Evolutionary conservation across 2,113 vertebrate species (phyloP).

Genomic region (Pseudopipra pipra): DNA sequence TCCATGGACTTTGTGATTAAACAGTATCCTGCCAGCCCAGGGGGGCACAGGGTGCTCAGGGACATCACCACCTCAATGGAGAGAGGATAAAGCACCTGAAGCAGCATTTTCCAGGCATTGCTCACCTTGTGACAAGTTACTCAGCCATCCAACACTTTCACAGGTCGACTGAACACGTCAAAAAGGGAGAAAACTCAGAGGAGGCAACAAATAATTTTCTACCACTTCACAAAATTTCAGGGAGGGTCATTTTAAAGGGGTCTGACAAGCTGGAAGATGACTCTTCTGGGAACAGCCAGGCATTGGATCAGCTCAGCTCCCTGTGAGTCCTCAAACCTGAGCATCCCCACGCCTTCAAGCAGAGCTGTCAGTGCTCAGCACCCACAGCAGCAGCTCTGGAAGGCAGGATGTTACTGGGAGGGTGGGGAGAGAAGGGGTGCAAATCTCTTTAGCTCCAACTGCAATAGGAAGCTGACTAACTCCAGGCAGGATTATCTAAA

Average conservation of each 20-base stretch:
- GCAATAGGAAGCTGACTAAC: constrained; percentile 1
- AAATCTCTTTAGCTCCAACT: not conserved
- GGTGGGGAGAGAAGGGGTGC: not conserved
- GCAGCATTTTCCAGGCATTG: not conserved
- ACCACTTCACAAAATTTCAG: not conserved
- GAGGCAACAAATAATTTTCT: not conserved
- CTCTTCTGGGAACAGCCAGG: not conserved
- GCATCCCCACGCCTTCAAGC: not conserved
- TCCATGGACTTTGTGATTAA: rapidly evolving
- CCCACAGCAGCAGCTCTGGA: not conserved
- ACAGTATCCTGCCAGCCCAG: not conserved
- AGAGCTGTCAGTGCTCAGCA: not conserved
- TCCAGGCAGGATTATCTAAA: not conserved
- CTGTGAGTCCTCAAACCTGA: not conserved
- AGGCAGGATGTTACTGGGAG: not conserved
- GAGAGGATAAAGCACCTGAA: not conserved
- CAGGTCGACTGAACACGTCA: not conserved
- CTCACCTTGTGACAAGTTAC: not conserved
- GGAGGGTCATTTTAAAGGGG: not conserved
- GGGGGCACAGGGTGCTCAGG: not conserved
- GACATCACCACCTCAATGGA: rapidly evolving
- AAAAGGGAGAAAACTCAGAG: not conserved
- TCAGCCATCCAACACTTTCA: not conserved
- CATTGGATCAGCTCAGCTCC: not conserved
- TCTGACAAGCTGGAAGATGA: not conserved